A percentile compares a stretch with the other conserved stretches of the same genome.
Evolutionary conservation across 2,113 vertebrate species (phyloP).

Genomic region (Tychaedon coryphoeus): DNA sequence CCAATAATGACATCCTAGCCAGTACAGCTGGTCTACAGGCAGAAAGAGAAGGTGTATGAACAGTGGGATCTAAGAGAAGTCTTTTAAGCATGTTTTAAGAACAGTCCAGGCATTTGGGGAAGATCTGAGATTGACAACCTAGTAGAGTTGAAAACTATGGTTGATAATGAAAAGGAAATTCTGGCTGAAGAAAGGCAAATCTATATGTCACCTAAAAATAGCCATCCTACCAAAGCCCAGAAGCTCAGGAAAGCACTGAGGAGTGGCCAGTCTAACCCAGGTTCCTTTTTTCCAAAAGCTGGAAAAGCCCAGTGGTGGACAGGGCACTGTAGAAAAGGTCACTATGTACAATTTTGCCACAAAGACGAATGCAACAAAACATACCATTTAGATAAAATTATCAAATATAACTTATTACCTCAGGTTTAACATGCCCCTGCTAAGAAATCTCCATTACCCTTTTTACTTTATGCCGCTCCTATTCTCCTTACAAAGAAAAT

Average conservation of each 20-base stretch:
- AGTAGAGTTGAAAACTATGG: neutral
- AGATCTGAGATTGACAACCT: neutral
- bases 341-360: neutral
- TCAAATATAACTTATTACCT: neutral
- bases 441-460: neutral
- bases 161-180: neutral
- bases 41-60: neutral
- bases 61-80: neutral
- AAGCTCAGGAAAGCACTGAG: neutral
- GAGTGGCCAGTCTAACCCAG: neutral
- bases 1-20: neutral
- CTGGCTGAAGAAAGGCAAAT: neutral
- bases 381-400: neutral
- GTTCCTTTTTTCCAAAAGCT: neutral
- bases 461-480: neutral
- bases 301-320: neutral
- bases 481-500: neutral
- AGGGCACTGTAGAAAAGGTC: neutral
- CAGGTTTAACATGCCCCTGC: neutral
- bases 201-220: neutral
- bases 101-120: neutral
- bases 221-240: neutral
- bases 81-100: neutral
- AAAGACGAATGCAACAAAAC: neutral
- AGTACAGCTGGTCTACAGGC: neutral